Percentiles rank a stretch among this genome's conserved stretches.
phyloP scores from a whole-genome alignment of 53 echinoderm and acorn worm genomes.

The Zoroaster sp. region DNA sequence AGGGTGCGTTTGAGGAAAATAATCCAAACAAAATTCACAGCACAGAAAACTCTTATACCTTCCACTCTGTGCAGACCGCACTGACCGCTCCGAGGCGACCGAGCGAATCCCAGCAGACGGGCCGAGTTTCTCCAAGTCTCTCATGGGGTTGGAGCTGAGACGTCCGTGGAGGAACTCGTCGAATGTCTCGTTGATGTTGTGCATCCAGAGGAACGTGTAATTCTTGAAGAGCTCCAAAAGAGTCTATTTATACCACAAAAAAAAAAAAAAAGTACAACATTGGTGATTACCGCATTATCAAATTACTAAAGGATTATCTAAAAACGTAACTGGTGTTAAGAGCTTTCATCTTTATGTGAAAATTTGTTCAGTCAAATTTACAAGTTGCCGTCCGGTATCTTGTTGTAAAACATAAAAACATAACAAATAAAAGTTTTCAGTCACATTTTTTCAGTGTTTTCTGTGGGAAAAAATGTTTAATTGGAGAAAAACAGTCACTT shows the following conservation, averaged over 20 bases:
- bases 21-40: neutral
- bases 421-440: no score
- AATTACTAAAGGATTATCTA: no score
- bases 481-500: no score
- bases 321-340: no score
- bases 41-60: constrained; percentile 13
- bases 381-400: no score
- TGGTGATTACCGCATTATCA: neutral
- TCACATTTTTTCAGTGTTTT: no score
- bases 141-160: constrained; percentile 84
- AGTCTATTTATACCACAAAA: constrained; percentile 58
- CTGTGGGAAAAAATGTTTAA: no score
- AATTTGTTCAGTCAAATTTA: no score
- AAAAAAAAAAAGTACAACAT: neutral
- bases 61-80: constrained; percentile 87
- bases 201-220: constrained; percentile 97
- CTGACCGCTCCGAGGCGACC: constrained; percentile 87
- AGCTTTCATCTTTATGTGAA: no score
- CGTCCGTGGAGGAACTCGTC: constrained; percentile 97
- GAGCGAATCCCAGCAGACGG: constrained; percentile 85
- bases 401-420: no score
- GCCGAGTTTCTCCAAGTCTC: constrained; percentile 70
- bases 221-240: constrained; percentile 83
- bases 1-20: neutral
- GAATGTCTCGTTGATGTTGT: constrained; percentile 95